Evolutionary conservation across 1,140 invertebrate species (phyloP), one percentile per base, ranked within the genome.

Genomic region (Diprion similis): DNA sequence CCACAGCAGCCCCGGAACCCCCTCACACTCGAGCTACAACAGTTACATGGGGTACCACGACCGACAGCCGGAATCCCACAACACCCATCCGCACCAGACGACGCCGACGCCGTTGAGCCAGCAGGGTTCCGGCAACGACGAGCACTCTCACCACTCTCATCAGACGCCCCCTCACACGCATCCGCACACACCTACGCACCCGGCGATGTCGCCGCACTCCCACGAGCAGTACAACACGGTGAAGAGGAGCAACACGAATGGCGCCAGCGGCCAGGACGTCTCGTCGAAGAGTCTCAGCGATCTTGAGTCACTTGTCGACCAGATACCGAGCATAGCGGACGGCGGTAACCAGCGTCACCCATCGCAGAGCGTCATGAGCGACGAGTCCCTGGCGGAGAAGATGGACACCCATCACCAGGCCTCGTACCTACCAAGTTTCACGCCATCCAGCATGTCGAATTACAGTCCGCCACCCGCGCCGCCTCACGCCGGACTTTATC

Each of bases 251-350:
- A 70, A 81, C 7, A 15, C 51, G 10, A 37, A 45, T 68, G 81
- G 89, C 45, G 6, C 51, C 18, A 37, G 59, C 51, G 81, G 89
- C 45, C 91, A 94, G 78, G 95, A 96, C 86, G 93, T 96, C 1
- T 91, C 95, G 4, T 93, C 94, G 0, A 96, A 96, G 84, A 96
- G 94, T 80, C 87, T 97, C n/a, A 96, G 95, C 10, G 95, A 95
- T 48, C 88, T 97, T 7, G 95, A 97, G 86, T 96, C 95, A 17
- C 87, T 97, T 10, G 95, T 97, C 19, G 95, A 97, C 88, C 95
- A 97, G 89, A 97, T 97, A 84, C 95, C 95, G 9, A 95, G 94
- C 78, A 94, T 96, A 84, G 92, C 93, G 66, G 95, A 95, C 72
- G 91, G 89, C 45, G 91, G 86, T 3, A 84, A 77, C 9, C 86